Percentiles rank a stretch among this genome's conserved stretches.
These are phyloP conservation scores for Drosophila murphyi DNA, from an alignment of 1,140 invertebrate genomes.

Conservation along the genomic window DNA sequence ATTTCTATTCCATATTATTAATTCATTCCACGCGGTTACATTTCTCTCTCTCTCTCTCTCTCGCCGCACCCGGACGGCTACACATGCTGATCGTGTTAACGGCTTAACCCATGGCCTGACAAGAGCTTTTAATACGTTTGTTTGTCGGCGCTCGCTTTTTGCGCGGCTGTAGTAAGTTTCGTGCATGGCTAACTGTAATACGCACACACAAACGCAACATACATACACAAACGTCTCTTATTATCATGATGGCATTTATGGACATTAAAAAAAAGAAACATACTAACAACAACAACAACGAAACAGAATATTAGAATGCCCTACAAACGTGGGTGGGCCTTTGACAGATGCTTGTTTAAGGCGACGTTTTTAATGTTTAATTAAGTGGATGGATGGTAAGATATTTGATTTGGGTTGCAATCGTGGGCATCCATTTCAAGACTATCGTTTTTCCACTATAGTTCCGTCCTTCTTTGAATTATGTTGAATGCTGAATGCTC, in stretches of 20 bases:
- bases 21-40: not conserved
- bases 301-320: not conserved
- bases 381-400: conserved; percentile 34
- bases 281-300: not conserved
- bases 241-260: conserved; percentile 26
- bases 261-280: conserved; percentile 5
- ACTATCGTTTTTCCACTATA: conserved; percentile 20
- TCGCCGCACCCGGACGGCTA: not conserved
- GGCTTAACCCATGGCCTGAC: not conserved
- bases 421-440: conserved; percentile 54
- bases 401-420: conserved; percentile 40
- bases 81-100: too few relatives aligned
- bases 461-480: conserved; percentile 47
- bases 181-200: conserved; percentile 58
- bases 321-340: conserved; percentile 48
- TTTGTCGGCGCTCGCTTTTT: conserved; percentile 9
- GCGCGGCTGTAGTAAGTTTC: conserved; percentile 18
- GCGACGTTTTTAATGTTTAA: conserved; percentile 47
- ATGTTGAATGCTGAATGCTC: not conserved
- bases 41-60: not conserved
- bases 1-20: not conserved
- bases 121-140: conserved; percentile 9
- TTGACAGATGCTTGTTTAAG: conserved; percentile 7
- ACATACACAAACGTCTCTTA: not conserved
- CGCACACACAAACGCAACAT: conserved; percentile 47